Base-by-base conservation (phyloP, 2,888 invertebrate species). In the Tenthredo notha region DNA sequence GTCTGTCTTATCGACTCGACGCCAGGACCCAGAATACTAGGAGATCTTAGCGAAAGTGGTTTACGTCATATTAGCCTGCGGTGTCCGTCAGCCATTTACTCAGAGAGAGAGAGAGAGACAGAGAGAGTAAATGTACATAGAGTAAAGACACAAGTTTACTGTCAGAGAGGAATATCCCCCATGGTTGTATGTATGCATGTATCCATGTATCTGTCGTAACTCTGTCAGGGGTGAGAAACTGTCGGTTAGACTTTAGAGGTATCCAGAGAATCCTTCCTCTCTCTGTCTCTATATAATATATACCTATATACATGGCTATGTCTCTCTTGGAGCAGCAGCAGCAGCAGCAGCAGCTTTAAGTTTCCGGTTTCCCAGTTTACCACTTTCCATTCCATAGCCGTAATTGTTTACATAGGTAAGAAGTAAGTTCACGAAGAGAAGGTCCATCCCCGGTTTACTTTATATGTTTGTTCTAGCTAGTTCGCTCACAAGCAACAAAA, bases 61-160 rank as follows among this genome's bases (percentile, higher is more conserved):
- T 70, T 70, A 70, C n/a, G 33, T 70, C 18, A 33, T 70, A 70
- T 70, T 70, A 70, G 15, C 33, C 67, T 67, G 67, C 54, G 54
- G 67, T 67, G 72, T 74, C 40, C 72, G 43, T 74, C 43, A 43
- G 21, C 40, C 18, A 18, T 43, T 40, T 18, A 74, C 12, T 7
- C 0, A 74, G 21, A 74, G 72, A 74, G 37, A 40, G n/a, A 33
- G 65, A 65, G 29, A 21, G 21, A 21, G 33, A 33, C 4, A 65
- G 25, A 67, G 61, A 25, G n/a, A 54, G n/a, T 67, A 33, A 7
- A 67, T 25, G 67, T 67, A 29, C 25, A 67, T 12, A 33, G 54
- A 67, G 67, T 33, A 33, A 33, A 67, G 67, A 67, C 18, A 33
- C 25, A 33, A 29, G 67, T 67, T 67, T 67, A 67, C 67, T 18